Evolutionary conservation across 2,797 vertebrate species (phyloP), one percentile per base, ranked within the genome.

Genomic region (Crax fasciolata): DNA sequence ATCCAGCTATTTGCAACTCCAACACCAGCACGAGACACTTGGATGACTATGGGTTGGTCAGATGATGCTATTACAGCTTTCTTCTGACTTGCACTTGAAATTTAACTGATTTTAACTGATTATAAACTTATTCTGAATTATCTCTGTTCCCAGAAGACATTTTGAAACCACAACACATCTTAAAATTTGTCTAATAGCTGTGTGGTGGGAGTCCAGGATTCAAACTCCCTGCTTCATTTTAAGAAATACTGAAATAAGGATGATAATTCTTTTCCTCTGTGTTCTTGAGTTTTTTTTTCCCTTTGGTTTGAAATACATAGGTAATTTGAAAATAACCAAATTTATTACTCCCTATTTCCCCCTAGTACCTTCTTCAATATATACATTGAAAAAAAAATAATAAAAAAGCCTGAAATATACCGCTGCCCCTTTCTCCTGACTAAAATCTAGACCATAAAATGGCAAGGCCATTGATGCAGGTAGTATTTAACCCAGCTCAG

Each of bases 41-140:
- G 3, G 75, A 93, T 97, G 84, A 87, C 82, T 96, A 59, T 54
- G 68, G 79, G 27, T 84, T 85, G 70, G 73, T 92, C 87, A 91
- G 84, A 87, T 66, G 81, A 83, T 81, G 46, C 24, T 55, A 43
- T 61, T 59, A 25, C 14, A 3, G 11, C 18, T 84, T 70, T 35
- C 41, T 52, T 94, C 39, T 55, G 62, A 75, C 52, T 85, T 86
- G 10, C 27, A n/a, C 23, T 79, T 78, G 28, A 11, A 80, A 38
- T 90, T 94, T 48, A 59, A 67, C 14, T 72, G 78, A 11, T 63
- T 79, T 92, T 90, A 87, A 68, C n/a, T 67, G 52, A 20, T 25
- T 58, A 7, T 21, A 92, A 84, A 78, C 77, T 77, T 61, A 57
- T 68, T 81, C 65, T 86, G n/a, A 46, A 78, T 63, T 61, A 84